A percentile compares a stretch with the other conserved stretches of the same genome.
Evolutionary conservation across 2,888 invertebrate genomes (phyloP).

Genomic region (Opisthograptis luteolata): DNA sequence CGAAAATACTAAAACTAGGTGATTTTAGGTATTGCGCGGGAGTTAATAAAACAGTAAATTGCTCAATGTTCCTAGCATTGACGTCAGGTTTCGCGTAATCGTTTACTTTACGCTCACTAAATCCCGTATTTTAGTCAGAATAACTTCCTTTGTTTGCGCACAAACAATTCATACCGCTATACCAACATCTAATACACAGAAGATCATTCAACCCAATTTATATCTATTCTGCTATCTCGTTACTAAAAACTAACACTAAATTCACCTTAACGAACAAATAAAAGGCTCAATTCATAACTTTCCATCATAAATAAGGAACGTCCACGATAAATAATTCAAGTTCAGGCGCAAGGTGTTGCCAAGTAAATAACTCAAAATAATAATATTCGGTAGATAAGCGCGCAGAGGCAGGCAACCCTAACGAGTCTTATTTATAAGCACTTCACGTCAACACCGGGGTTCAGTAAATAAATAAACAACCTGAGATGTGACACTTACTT

Average conservation of each 20-base stretch:
- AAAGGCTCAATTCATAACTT: slow-evolving; percentile 21
- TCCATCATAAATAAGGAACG: slow-evolving; percentile 27
- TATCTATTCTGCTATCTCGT: not conserved
- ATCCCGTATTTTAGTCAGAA: too few species aligned
- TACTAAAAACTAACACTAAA: slow-evolving; percentile 1
- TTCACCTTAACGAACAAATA: slow-evolving; percentile 10
- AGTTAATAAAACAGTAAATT: too few species aligned
- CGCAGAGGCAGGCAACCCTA: slow-evolving; percentile 44
- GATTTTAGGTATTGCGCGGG: too few species aligned
- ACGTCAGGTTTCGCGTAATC: too few species aligned
- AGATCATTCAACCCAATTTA: not conserved
- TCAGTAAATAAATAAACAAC: slow-evolving; percentile 54
- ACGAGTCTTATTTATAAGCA: slow-evolving; percentile 62
- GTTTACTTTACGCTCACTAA: too few species aligned
- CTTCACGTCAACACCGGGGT: slow-evolving; percentile 49
- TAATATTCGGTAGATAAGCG: slow-evolving; percentile 37
- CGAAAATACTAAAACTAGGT: too few species aligned
- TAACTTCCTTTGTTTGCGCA: too few species aligned
- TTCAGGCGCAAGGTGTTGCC: slow-evolving; percentile 34
- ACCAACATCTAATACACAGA: not conserved
- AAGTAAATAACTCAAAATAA: slow-evolving; percentile 40
- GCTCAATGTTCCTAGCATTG: too few species aligned
- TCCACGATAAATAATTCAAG: slow-evolving; percentile 39
- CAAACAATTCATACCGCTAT: too few species aligned
- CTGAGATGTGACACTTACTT: slow-evolving; percentile 48